phyloP scores from a whole-genome alignment of 2,888 invertebrate genomes.

The Euproctis similis region DNA sequence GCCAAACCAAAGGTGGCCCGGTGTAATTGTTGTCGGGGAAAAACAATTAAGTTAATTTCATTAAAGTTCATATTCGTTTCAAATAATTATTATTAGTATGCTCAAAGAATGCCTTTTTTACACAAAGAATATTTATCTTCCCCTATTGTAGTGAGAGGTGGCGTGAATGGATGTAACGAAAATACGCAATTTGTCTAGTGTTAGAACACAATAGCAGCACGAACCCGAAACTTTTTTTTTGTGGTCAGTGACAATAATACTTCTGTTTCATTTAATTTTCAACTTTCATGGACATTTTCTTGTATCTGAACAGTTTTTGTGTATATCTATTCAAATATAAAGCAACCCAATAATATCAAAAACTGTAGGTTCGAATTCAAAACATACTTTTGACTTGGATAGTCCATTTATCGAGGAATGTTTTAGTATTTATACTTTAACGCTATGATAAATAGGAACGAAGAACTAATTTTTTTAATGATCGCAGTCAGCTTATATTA shows the following conservation, averaged over 20 bases:
- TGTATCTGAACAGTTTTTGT: constrained; percentile 37
- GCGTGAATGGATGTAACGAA: constrained; percentile 72
- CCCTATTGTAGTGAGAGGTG: constrained; percentile 69
- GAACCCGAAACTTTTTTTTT: constrained; percentile 74
- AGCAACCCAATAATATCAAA: too few relatives aligned
- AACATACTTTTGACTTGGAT: too few relatives aligned
- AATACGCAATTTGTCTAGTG: constrained; percentile 70
- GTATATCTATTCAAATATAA: constrained; percentile 7
- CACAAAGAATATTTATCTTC: constrained; percentile 72
- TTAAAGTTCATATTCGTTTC: constrained; percentile 64
- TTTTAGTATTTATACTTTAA: too few relatives aligned
- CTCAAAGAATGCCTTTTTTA: constrained; percentile 74
- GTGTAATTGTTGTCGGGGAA: constrained; percentile 55
- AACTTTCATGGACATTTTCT: constrained; percentile 50
- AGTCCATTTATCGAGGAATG: too few relatives aligned
- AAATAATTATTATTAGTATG: constrained; percentile 75
- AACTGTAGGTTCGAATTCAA: too few relatives aligned
- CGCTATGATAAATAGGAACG: too few relatives aligned
- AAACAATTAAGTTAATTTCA: constrained; percentile 61
- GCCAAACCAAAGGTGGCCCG: constrained; percentile 46
- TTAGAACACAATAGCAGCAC: constrained; percentile 66
- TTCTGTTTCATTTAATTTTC: constrained; percentile 63
- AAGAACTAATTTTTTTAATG: too few relatives aligned
- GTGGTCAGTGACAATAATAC: constrained; percentile 70
- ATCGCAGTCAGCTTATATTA: too few relatives aligned